Conservation (phyloP, 2,797 vertebrate genomes). For the Rhabdophis nuchalis region DNA sequence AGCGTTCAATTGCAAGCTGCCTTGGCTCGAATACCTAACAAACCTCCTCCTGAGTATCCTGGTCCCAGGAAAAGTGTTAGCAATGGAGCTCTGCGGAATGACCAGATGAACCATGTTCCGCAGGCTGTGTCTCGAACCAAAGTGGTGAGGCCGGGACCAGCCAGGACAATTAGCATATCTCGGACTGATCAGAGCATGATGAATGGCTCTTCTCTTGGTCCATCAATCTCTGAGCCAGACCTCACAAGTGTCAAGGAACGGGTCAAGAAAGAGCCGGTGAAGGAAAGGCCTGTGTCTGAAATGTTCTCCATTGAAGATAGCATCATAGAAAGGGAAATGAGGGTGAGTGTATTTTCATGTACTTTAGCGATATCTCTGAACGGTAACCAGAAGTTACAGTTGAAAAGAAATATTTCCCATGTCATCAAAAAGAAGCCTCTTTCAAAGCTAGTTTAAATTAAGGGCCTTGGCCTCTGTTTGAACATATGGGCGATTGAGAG, state of each 20-base stretch:
- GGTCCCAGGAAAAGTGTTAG: constrained; percentile 83
- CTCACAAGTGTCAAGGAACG: constrained; percentile 94
- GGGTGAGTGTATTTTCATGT: constrained; percentile 75
- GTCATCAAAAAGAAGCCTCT: not conserved
- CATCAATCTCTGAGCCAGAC: constrained; percentile 94
- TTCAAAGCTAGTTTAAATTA: not conserved
- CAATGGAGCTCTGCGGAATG: constrained; percentile 77
- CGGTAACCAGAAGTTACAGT: not conserved
- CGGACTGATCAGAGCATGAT: constrained; percentile 79
- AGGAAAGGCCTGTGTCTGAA: constrained; percentile 94
- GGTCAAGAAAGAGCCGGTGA: constrained; percentile 90
- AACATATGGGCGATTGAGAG: not conserved
- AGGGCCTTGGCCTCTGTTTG: not conserved
- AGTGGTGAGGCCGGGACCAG: constrained; percentile 71
- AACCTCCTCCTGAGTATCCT: constrained; percentile 93
- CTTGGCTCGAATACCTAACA: constrained; percentile 92
- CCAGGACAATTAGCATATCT: constrained; percentile 74
- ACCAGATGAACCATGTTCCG: constrained; percentile 62
- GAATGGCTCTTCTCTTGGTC: constrained; percentile 83
- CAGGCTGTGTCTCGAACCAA: constrained; percentile 71
- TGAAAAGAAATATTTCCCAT: not conserved
- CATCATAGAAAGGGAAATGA: constrained; percentile 94
- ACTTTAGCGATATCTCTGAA: not conserved
- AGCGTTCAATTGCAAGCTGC: constrained; percentile 90
- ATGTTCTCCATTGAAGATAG: constrained; percentile 97